Evolutionary conservation across 1,140 invertebrate genomes (phyloP), one percentile per base, ranked within the genome.

Genomic region (Coelopa frigida): DNA sequence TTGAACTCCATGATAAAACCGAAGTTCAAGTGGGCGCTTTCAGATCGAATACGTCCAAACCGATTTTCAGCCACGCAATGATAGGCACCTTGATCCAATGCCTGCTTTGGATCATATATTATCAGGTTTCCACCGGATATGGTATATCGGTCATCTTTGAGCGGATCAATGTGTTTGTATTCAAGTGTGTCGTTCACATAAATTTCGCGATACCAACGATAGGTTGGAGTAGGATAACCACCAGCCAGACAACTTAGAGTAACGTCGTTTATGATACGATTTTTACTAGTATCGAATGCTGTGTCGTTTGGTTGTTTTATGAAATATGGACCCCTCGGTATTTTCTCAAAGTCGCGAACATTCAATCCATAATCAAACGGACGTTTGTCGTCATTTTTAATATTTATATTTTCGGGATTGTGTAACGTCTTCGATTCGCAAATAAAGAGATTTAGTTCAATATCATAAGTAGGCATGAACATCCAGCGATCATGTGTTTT

Each of bases 1-100:
- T 92, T 94, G 59, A 95, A 95, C 70, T 94, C 89, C 52, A 84
- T 77, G 50, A 94, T 93, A 61, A 85, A 93, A 18, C 90, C 92
- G 76, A 95, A 96, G 20, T 85, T 84, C 0, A 98, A 61, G 49
- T 84, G 75, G 0, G 93, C 88, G 60, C 83, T 90, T 67, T 91
- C 85, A 5, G 92, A 95, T 7, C 89, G 77, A 37, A 97, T 85
- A 1, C 82, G 82, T 12, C 94, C 94, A 76, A 81, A 95, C 57
- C 82, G 78, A 70, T 98, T 98, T 11, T 77, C 75, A 5, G 92
- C 93, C 54, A 84, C 84, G 58, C 94, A 98, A 61, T 94, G 89
- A 72, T 95, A 97, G 18, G 82, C 81, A 12, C 90, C 89, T 65
- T 87, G 76, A 65, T 97, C 92, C 48, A 72, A 70, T 48, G 78